phyloP scores from a whole-genome alignment of 2,888 invertebrate genomes.

The Labia minor region DNA sequence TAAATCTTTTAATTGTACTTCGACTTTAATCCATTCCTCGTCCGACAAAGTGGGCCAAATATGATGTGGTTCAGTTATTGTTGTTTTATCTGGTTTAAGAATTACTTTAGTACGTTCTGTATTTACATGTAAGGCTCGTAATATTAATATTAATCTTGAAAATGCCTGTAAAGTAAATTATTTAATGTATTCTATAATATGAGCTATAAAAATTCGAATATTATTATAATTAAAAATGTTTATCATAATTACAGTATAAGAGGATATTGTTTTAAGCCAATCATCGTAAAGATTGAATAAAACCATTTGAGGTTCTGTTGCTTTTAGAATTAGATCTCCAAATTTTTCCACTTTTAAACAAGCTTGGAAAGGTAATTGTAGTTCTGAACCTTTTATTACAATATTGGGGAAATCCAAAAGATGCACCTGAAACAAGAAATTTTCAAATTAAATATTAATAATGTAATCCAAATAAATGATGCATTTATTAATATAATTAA shows the following conservation, averaged over 20 bases:
- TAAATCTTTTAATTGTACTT: slow-evolving; percentile 94
- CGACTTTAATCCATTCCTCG: slow-evolving; percentile 99
- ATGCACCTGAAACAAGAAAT: slow-evolving; percentile 54
- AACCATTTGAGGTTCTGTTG: slow-evolving; percentile 99
- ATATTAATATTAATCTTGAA: slow-evolving; percentile 89
- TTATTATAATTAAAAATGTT: not conserved
- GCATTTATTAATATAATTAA: not conserved
- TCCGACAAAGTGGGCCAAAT: slow-evolving; percentile 98
- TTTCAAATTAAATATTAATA: not conserved
- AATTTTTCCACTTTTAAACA: slow-evolving; percentile 99
- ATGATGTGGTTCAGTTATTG: slow-evolving; percentile 97
- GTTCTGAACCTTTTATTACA: slow-evolving; percentile 97
- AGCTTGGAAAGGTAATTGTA: slow-evolving; percentile 97
- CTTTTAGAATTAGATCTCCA: slow-evolving; percentile 96
- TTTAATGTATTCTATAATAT: slow-evolving; percentile 17
- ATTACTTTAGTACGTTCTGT: slow-evolving; percentile 98
- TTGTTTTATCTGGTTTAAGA: slow-evolving; percentile 97
- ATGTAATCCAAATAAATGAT: not conserved
- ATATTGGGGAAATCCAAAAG: slow-evolving; percentile 99
- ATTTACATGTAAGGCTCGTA: slow-evolving; percentile 95
- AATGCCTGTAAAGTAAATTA: slow-evolving; percentile 54
- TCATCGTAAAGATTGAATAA: slow-evolving; percentile 98
- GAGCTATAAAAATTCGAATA: not conserved
- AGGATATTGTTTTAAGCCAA: slow-evolving; percentile 98
- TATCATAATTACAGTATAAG: slow-evolving; percentile 76